Evolutionary conservation across 1,140 invertebrate genomes (phyloP).

Genomic region (Drosophila lowei): DNA sequence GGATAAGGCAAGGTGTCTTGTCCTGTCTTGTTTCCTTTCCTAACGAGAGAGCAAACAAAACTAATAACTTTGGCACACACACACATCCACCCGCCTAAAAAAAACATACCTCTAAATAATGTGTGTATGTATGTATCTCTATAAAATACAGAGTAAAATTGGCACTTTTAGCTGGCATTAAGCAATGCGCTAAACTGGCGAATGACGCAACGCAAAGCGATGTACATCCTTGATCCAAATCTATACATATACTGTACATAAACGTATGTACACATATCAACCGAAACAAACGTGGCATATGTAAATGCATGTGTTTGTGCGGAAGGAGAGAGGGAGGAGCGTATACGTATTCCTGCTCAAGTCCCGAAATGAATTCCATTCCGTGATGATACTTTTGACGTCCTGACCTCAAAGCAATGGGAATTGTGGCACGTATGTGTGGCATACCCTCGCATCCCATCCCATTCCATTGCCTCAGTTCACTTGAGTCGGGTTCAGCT

Average conservation of each 20-base stretch:
- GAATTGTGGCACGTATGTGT: slow-evolving; percentile 19
- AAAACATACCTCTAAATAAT: slow-evolving; percentile 2
- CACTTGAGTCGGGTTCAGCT: slow-evolving; percentile 4
- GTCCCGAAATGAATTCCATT: slow-evolving; percentile 64
- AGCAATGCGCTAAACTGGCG: slow-evolving; percentile 61
- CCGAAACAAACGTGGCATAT: neutral
- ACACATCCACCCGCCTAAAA: neutral
- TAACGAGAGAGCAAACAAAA: slow-evolving; percentile 62
- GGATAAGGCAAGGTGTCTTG: slow-evolving; percentile 49
- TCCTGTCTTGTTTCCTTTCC: slow-evolving; percentile 23
- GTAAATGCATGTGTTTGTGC: slow-evolving; percentile 22
- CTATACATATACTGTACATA: slow-evolving; percentile 28
- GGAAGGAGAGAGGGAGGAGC: no score
- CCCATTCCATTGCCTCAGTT: neutral
- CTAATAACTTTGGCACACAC: slow-evolving; percentile 57
- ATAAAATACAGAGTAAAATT: slow-evolving; percentile 25
- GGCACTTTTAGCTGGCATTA: slow-evolving; percentile 53
- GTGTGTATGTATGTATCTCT: no score
- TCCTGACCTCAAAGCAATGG: slow-evolving; percentile 47
- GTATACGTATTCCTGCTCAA: slow-evolving; percentile 5
- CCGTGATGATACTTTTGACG: slow-evolving; percentile 37
- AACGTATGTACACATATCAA: neutral
- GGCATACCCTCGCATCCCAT: slow-evolving; percentile 1
- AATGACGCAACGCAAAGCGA: slow-evolving; percentile 70
- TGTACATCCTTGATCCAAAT: slow-evolving; percentile 68